A percentile compares a stretch with the other conserved stretches of the same genome.
These are phyloP conservation scores for Asarcornis scutulata DNA, from an alignment of 2,113 vertebrate species.

Conservation along the genomic window DNA sequence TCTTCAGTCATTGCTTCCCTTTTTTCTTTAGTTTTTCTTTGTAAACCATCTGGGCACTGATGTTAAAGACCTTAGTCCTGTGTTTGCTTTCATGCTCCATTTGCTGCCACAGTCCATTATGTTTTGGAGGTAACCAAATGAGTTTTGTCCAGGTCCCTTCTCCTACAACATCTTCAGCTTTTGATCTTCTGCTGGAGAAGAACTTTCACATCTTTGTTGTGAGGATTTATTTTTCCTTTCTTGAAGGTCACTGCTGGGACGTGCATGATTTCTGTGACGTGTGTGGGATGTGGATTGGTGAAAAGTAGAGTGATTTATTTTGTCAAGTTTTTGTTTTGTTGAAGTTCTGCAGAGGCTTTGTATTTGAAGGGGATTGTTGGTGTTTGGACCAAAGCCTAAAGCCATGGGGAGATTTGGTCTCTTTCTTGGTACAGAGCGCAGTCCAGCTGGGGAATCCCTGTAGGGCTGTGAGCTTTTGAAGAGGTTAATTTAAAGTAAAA, in stretches of 20 bases:
- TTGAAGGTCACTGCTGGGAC: background rate
- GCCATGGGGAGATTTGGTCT: background rate
- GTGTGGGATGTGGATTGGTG: background rate
- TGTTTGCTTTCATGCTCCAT: background rate
- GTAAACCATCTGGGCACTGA: background rate
- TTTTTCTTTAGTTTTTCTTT: background rate
- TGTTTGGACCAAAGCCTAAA: background rate
- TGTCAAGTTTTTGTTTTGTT: background rate
- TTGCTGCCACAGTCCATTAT: background rate
- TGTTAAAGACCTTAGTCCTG: background rate
- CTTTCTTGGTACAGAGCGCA: background rate
- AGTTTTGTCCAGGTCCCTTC: background rate
- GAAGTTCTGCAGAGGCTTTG: background rate
- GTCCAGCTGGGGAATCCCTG: background rate
- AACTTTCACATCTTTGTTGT: background rate
- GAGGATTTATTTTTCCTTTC: background rate
- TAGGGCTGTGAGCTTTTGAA: background rate
- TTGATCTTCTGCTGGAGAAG: background rate
- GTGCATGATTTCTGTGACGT: background rate
- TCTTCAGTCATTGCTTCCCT: background rate
- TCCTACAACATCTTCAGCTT: background rate
- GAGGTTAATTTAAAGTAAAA: background rate
- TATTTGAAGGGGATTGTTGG: background rate
- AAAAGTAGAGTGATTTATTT: background rate
- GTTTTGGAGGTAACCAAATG: background rate